Percentiles rank a stretch among this genome's conserved stretches.
Conservation (phyloP, 2,888 invertebrate genomes). For the Priocnemis perturbator region DNA sequence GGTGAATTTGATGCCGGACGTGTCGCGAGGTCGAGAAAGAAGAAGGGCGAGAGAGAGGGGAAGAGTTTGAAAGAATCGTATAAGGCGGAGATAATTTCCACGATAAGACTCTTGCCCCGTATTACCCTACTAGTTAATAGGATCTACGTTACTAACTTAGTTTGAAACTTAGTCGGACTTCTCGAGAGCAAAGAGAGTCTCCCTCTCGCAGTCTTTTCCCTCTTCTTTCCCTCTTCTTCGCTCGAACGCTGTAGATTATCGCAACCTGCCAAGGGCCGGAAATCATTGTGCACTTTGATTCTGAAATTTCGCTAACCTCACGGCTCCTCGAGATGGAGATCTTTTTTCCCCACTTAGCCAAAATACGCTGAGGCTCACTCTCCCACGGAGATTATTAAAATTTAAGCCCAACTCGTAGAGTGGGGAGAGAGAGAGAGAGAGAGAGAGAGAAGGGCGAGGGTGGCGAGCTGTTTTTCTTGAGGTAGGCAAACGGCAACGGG, state of each 20-base stretch:
- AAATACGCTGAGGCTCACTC: slow-evolving; percentile 1
- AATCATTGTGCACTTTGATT: slow-evolving; percentile 50
- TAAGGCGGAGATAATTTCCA: slow-evolving; percentile 62
- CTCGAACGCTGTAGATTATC: slow-evolving; percentile 44
- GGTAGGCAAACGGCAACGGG: too few species aligned
- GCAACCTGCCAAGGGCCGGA: slow-evolving; percentile 39
- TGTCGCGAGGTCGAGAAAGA: slow-evolving; percentile 12
- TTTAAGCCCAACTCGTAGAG: not conserved
- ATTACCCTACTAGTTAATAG: slow-evolving; percentile 64
- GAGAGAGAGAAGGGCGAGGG: too few species aligned
- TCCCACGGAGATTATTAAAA: not conserved
- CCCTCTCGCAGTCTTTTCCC: slow-evolving; percentile 33
- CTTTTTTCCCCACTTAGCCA: slow-evolving; percentile 11
- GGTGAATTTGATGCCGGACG: slow-evolving; percentile 18
- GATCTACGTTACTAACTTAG: slow-evolving; percentile 64
- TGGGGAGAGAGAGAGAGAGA: not conserved
- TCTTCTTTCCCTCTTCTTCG: slow-evolving; percentile 14
- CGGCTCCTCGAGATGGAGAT: slow-evolving; percentile 36
- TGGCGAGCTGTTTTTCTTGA: too few species aligned
- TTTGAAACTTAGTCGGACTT: slow-evolving; percentile 57
- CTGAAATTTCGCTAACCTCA: slow-evolving; percentile 48
- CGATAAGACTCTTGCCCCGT: slow-evolving; percentile 62
- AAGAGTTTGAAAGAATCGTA: slow-evolving; percentile 52
- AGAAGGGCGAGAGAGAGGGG: slow-evolving; percentile 12
- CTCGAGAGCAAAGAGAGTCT: slow-evolving; percentile 47